Percentiles rank a stretch among this genome's conserved stretches.
These are phyloP conservation scores for Scaptomyza graminum DNA, from an alignment of 1,140 invertebrate species.

Conservation along the genomic window DNA sequence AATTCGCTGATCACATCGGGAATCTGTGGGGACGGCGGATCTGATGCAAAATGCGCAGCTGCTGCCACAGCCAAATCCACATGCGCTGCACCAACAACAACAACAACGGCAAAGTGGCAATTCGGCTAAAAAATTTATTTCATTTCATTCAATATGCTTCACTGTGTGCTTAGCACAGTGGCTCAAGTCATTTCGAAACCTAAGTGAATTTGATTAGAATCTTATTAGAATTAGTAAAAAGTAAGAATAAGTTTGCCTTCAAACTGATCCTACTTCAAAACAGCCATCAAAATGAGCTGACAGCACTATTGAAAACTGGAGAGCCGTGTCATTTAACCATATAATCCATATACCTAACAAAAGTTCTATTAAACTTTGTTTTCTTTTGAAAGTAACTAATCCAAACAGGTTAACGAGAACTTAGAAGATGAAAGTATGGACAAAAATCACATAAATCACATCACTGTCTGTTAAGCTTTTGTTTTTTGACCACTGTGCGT, in stretches of 20 bases:
- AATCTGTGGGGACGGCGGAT: not conserved
- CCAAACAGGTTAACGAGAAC: too few relatives aligned
- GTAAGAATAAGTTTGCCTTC: too few relatives aligned
- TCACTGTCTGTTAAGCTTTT: not conserved
- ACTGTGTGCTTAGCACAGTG: slow-evolving; percentile 29
- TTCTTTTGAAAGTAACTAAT: too few relatives aligned
- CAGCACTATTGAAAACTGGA: too few relatives aligned
- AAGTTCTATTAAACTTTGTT: too few relatives aligned
- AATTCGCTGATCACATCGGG: not conserved
- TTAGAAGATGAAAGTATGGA: too few relatives aligned
- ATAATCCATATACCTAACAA: too few relatives aligned
- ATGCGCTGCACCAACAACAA: slow-evolving; percentile 38
- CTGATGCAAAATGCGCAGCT: slow-evolving; percentile 76
- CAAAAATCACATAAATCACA: too few relatives aligned
- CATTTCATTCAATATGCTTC: slow-evolving; percentile 58
- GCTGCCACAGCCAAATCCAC: slow-evolving; percentile 46
- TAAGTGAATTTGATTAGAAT: not conserved
- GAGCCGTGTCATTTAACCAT: too few relatives aligned
- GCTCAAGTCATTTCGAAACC: not conserved
- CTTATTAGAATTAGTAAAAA: too few relatives aligned
- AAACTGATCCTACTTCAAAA: too few relatives aligned
- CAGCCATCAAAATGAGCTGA: too few relatives aligned
- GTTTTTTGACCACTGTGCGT: slow-evolving; percentile 40
- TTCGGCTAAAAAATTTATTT: slow-evolving; percentile 71
- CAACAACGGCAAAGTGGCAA: slow-evolving; percentile 57